Conservation (phyloP, 1,140 invertebrate species). For the Lethocerus indicus region DNA sequence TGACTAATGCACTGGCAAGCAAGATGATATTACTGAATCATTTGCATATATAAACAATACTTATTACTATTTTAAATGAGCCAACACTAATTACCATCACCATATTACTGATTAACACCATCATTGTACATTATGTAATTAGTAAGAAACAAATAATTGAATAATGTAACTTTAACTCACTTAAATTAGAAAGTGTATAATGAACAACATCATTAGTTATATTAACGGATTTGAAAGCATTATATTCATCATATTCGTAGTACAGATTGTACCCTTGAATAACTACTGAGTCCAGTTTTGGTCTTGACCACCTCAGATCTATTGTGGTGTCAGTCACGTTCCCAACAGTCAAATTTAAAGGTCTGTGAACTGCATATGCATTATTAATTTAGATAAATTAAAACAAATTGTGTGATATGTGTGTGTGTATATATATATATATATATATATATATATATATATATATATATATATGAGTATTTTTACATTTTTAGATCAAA, state of each 20-base stretch:
- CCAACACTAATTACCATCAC: background rate
- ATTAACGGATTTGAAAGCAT: conserved; percentile 29
- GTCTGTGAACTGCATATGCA: conserved; percentile 28
- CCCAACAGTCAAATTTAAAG: conserved; percentile 56
- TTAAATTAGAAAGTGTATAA: conserved; percentile 37
- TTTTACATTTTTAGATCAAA: too few relatives aligned
- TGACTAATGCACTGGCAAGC: too few relatives aligned
- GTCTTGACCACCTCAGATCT: conserved; percentile 60
- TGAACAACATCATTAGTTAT: conserved; percentile 28
- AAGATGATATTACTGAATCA: too few relatives aligned
- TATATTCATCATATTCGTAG: conserved; percentile 34
- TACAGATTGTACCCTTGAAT: conserved; percentile 53
- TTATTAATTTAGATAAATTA: too few relatives aligned
- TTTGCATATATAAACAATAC: background rate
- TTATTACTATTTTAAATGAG: background rate
- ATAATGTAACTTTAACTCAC: conserved; percentile 29
- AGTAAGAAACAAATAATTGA: conserved; percentile 12
- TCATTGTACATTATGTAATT: background rate
- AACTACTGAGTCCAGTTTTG: conserved; percentile 48
- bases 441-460: background rate
- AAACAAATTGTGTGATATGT: too few relatives aligned
- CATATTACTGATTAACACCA: background rate
- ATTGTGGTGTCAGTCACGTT: conserved; percentile 58
- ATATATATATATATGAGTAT: too few relatives aligned
- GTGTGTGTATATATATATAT: too few relatives aligned